phyloP scores from a whole-genome alignment of 2,797 vertebrate species.

The Characodon lateralis region DNA sequence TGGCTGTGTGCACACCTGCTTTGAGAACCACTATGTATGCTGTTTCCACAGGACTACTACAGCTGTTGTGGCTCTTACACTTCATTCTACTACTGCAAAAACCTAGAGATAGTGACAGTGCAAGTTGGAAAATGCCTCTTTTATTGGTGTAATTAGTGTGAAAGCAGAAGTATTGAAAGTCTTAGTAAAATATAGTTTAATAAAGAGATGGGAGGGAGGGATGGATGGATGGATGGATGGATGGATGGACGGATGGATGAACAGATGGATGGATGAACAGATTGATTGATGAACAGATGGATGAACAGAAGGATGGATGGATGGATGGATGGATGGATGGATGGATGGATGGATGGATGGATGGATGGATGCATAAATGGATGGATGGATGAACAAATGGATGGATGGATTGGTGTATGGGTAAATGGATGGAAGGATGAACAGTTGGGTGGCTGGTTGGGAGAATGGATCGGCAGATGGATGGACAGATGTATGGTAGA shows the following conservation, averaged over 20 bases:
- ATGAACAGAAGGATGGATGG: neutral
- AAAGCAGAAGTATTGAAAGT: neutral
- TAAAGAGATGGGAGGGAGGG: too few relatives aligned
- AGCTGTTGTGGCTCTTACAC: neutral
- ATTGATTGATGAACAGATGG: neutral
- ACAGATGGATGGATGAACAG: too few relatives aligned
- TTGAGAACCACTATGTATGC: slow-evolving; percentile 37
- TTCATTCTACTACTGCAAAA: neutral
- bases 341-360: neutral
- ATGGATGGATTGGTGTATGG: neutral
- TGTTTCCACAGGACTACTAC: neutral
- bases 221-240: neutral
- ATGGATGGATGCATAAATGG: neutral
- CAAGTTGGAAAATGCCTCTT: neutral
- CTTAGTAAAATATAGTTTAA: neutral
- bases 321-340: too few relatives aligned
- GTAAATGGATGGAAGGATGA: too few relatives aligned
- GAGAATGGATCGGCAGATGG: neutral
- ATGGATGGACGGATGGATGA: neutral
- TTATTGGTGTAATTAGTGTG: neutral
- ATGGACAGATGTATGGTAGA: too few relatives aligned
- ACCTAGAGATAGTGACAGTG: neutral
- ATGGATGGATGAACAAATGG: too few relatives aligned
- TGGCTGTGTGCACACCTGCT: slow-evolving; percentile 72
- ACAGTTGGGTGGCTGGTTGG: neutral